phyloP scores from a whole-genome alignment of 2,888 invertebrate genomes.

The Anorthoa munda region DNA sequence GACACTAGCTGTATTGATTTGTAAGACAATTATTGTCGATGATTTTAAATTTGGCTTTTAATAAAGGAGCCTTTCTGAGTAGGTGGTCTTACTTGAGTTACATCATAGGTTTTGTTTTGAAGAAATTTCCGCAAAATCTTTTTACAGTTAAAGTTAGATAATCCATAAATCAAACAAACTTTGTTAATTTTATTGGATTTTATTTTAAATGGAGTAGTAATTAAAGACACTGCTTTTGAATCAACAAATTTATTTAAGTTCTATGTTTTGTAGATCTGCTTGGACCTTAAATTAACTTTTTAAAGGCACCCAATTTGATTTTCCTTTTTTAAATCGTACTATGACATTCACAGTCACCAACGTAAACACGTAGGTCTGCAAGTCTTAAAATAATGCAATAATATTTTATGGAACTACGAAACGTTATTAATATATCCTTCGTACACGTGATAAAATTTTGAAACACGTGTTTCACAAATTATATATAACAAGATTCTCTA shows the following conservation, averaged over 20 bases:
- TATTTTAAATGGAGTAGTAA: conserved; percentile 5
- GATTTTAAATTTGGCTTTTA: background rate
- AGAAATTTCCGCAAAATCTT: too few relatives aligned
- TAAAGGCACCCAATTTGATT: background rate
- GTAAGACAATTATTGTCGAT: conserved; percentile 43
- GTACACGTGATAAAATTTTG: conserved; percentile 54
- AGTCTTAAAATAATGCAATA: conserved; percentile 21
- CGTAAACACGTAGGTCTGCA: conserved; percentile 8
- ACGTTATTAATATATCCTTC: conserved; percentile 31
- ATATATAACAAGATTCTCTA: conserved; percentile 53
- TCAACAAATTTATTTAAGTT: background rate
- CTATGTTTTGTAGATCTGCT: background rate
- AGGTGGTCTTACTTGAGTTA: too few relatives aligned
- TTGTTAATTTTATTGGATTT: too few relatives aligned
- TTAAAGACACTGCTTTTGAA: background rate
- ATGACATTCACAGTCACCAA: conserved; percentile 10
- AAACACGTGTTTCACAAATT: conserved; percentile 52
- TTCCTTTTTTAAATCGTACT: background rate
- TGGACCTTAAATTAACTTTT: background rate
- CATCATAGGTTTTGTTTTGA: too few relatives aligned
- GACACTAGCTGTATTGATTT: conserved; percentile 70
- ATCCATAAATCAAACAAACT: too few relatives aligned
- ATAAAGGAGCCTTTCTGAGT: too few relatives aligned
- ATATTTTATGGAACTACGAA: conserved; percentile 20
- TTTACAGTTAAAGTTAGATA: too few relatives aligned